These are phyloP conservation scores for Eclectus roratus DNA, from an alignment of 2,113 vertebrate species.

Conservation along the genomic window DNA sequence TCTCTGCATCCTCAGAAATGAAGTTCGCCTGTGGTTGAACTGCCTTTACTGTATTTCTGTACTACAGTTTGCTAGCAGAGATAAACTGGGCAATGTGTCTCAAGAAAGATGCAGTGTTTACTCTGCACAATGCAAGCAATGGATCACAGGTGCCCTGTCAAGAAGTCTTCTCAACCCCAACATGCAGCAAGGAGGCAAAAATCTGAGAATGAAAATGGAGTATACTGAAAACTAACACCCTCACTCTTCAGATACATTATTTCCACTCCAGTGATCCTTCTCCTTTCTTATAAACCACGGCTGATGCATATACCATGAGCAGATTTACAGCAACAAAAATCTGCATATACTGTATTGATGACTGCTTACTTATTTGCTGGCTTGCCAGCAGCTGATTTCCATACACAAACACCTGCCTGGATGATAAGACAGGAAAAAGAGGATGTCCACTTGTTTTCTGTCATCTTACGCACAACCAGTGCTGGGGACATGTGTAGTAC, in stretches of 20 bases:
- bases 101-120: neutral
- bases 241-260: neutral
- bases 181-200: neutral
- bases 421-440: neutral
- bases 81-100: neutral
- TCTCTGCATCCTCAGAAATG: neutral
- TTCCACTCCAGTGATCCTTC: neutral
- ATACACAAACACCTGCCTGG: fast-evolving
- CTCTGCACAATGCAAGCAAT: neutral
- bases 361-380: neutral
- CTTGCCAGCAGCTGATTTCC: neutral
- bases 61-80: neutral
- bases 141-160: neutral
- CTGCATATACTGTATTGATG: neutral
- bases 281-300: neutral
- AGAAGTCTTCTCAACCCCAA: neutral
- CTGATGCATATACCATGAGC: neutral
- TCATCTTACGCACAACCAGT: fast-evolving
- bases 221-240: neutral
- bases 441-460: neutral
- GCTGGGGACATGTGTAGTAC: neutral
- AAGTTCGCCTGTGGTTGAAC: neutral
- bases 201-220: neutral
- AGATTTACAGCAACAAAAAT: neutral
- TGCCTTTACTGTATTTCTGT: neutral